Evolutionary conservation across 1,140 invertebrate genomes (phyloP), one percentile per base, ranked within the genome.

Genomic region (Thaumatotibia leucotreta): DNA sequence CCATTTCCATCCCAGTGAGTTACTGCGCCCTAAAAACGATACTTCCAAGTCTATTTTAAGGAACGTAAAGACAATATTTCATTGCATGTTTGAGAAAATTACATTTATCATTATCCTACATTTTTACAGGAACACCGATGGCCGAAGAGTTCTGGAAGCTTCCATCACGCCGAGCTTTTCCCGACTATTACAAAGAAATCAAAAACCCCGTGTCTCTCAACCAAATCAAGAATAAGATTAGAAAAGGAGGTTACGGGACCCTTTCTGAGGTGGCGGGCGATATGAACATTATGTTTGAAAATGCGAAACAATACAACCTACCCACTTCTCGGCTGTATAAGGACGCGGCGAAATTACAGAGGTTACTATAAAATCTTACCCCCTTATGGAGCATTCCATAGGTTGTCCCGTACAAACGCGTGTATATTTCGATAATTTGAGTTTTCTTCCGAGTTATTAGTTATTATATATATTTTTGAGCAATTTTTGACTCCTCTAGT

Each of bases 161-260:
- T 62, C 98, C 98, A 1, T 97, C 96, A 10, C 96, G 95, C 68
- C 92, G 96, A 24, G 95, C 94, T 70, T 99, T 99, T 92, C 97
- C 98, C 0, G 99, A 99, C 92, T 99, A 99, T 84, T 99, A 99
- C 90, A 96, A 97, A 77, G 97, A 98, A 83, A 99, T 99, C 58
- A 97, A 97, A 81, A 96, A 97, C 84, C 98, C 99, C 0, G 95
- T 99, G 71, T 98, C 98, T 0, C 89, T 99, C 70, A 94, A 95
- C 64, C 97, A 99, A 91, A 99, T 99, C 66, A 94, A 96, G 69
- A 95, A 96, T 61, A 98, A 98, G 92, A 94, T 99, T 22, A 95
- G 97, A 88, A 95, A 94, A 80, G 96, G 96, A 20, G 94, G 95
- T 71, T 99, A 99, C 88, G 95, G 94, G 2, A 97, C 95, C 11